A percentile compares a stretch with the other conserved stretches of the same genome.
Evolutionary conservation across 2,113 vertebrate species (phyloP).

Genomic region (Chiloscyllium plagiosum): DNA sequence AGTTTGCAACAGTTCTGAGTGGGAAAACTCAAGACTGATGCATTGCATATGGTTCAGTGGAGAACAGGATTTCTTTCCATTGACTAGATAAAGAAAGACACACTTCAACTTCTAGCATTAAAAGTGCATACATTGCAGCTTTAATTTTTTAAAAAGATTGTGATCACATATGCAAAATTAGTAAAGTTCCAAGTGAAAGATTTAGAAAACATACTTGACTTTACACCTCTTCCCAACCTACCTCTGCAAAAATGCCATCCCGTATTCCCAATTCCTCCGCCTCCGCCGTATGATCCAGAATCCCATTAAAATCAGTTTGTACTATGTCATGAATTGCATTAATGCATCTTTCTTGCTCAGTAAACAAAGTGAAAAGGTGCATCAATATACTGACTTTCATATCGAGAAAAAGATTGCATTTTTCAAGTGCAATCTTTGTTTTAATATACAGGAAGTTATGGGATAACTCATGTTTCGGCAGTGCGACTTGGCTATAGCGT

Average conservation of each 20-base stretch:
- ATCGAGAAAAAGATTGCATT: not conserved
- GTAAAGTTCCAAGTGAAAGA: not conserved
- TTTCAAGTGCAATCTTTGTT: not conserved
- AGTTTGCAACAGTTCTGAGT: not conserved
- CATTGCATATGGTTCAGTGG: not conserved
- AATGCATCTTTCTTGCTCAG: not conserved
- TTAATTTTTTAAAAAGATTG: not conserved
- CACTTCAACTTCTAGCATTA: not conserved
- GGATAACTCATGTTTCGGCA: no score
- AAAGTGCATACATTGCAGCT: not conserved
- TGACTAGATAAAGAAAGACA: not conserved
- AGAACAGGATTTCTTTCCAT: not conserved
- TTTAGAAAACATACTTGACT: not conserved
- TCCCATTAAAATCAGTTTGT: not conserved
- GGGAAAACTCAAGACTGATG: not conserved
- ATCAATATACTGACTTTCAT: not conserved
- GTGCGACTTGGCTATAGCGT: no score
- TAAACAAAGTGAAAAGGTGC: not conserved
- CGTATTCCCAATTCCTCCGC: no score
- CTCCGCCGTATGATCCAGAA: no score
- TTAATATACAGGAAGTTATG: not conserved
- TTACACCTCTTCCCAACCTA: no score
- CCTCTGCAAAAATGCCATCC: no score
- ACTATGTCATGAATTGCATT: not conserved
- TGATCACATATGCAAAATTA: not conserved